A percentile compares a stretch with the other conserved stretches of the same genome.
phyloP scores from a whole-genome alignment of 2,113 vertebrate species.

The Promerops cafer region DNA sequence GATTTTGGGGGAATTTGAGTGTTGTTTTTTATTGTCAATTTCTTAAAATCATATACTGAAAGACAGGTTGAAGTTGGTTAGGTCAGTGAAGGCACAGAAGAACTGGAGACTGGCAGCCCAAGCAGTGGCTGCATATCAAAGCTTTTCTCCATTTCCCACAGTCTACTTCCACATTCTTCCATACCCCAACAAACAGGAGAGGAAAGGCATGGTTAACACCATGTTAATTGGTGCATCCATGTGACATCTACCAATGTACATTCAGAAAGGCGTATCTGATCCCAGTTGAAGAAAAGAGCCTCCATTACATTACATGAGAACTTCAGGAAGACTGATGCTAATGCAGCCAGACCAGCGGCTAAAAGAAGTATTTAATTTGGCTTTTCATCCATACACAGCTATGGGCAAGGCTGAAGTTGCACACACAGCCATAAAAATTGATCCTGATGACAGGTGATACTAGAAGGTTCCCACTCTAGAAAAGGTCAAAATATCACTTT shows the following conservation, averaged over 20 bases:
- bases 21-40: neutral
- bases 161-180: neutral
- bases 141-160: neutral
- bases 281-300: neutral
- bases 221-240: fast-evolving
- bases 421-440: neutral
- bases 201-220: neutral
- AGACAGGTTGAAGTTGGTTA: neutral
- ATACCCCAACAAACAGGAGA: neutral
- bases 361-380: neutral
- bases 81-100: neutral
- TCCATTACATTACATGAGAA: neutral
- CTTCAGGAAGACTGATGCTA: neutral
- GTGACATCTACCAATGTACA: neutral
- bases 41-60: neutral
- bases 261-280: neutral
- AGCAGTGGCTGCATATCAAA: neutral
- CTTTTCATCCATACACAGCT: neutral
- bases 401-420: neutral
- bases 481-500: neutral
- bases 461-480: neutral
- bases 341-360: neutral
- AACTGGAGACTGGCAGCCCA: neutral
- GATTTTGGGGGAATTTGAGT: neutral
- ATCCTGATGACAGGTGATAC: neutral